phyloP scores from a whole-genome alignment of 2,113 vertebrate species.

The Cathartes aura region DNA sequence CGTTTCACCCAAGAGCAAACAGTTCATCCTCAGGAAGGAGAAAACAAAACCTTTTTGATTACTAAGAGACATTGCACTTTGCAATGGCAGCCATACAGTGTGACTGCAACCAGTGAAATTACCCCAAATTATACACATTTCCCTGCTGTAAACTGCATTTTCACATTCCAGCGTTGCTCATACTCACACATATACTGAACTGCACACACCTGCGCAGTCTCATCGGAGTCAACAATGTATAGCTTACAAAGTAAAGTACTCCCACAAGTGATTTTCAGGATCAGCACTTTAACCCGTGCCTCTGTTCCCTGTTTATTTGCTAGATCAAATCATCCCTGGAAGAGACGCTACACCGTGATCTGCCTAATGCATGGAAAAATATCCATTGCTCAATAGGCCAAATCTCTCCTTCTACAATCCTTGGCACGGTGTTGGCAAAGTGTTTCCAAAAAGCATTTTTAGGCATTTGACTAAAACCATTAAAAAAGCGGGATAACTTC shows the following conservation, averaged over 20 bases:
- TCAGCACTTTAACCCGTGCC: neutral
- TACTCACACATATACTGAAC: neutral
- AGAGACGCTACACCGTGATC: neutral
- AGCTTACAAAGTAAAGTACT: neutral
- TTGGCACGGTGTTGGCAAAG: neutral
- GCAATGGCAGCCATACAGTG: neutral
- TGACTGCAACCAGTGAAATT: neutral
- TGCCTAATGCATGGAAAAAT: neutral
- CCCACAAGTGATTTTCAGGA: neutral
- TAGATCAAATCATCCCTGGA: neutral
- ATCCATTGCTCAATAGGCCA: neutral
- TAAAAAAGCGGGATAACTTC: neutral
- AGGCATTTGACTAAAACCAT: neutral
- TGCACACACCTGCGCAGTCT: constrained; percentile 8
- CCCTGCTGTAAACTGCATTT: neutral
- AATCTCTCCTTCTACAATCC: neutral
- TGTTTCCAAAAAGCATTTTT: neutral
- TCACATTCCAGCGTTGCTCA: neutral
- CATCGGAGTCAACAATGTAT: neutral
- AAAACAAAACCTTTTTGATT: constrained; percentile 13
- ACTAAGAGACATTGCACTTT: neutral
- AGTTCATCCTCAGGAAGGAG: constrained; percentile 27
- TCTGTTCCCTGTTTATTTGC: neutral
- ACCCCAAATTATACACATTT: neutral
- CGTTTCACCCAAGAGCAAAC: neutral